phyloP scores from a whole-genome alignment of 1,140 invertebrate genomes.

The Brachionus paranguensis region DNA sequence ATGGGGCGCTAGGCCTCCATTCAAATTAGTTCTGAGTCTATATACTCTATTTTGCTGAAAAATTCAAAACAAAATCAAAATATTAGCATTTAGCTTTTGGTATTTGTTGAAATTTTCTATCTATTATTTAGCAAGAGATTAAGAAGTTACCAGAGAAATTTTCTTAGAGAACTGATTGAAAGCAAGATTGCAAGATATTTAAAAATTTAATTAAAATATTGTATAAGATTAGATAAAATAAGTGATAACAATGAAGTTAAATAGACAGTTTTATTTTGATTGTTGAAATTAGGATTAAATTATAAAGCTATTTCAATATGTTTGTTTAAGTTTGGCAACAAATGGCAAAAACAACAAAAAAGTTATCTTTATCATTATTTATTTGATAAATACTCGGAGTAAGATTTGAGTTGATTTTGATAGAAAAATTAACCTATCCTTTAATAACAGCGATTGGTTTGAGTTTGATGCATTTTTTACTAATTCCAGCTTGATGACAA shows the following conservation, averaged over 20 bases:
- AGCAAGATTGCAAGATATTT: conserved; percentile 8
- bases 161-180: neutral
- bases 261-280: neutral
- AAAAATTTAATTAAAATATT: conserved; percentile 16
- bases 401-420: neutral
- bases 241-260: conserved; percentile 11
- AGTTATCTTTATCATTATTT: neutral
- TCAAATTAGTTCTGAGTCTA: neutral
- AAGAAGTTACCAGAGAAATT: conserved; percentile 9
- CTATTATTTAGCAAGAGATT: conserved; percentile 9
- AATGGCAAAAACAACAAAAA: conserved; percentile 1
- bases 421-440: conserved; percentile 59
- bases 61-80: neutral
- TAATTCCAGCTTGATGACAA: conserved; percentile 92
- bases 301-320: neutral
- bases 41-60: neutral
- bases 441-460: conserved; percentile 98
- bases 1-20: neutral
- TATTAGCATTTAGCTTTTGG: conserved; percentile 19
- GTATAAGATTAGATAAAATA: neutral
- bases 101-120: neutral
- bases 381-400: neutral
- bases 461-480: conserved; percentile 92
- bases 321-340: neutral
- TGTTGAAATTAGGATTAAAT: neutral